phyloP scores from a whole-genome alignment of 2,888 invertebrate species.

The Sinopyrophorus schimmeli region DNA sequence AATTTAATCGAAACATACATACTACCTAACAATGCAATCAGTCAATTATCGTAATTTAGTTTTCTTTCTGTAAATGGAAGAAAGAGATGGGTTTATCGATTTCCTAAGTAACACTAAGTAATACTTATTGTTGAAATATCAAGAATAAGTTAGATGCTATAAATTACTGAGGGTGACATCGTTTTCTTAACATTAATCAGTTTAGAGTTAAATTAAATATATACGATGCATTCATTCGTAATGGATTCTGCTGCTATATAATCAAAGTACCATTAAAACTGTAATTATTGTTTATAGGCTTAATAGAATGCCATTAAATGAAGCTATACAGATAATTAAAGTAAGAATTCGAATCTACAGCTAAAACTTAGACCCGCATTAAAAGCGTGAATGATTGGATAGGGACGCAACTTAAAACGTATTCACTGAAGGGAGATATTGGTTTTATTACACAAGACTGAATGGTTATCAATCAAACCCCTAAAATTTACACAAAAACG shows the following conservation, averaged over 20 bases:
- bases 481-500: conserved; percentile 14
- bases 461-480: conserved; percentile 38
- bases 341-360: conserved; percentile 31
- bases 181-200: no score
- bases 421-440: conserved; percentile 31
- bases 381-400: conserved; percentile 35
- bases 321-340: conserved; percentile 38
- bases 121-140: no score
- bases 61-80: no score
- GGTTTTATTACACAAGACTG: conserved; percentile 39
- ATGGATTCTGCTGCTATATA: conserved; percentile 30
- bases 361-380: conserved; percentile 39
- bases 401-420: conserved; percentile 21
- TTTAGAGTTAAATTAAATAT: conserved; percentile 22
- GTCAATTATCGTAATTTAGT: no score
- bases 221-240: conserved; percentile 16
- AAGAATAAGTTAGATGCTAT: no score
- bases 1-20: no score
- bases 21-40: no score
- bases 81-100: no score
- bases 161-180: no score
- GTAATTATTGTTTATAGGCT: conserved; percentile 38
- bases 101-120: no score
- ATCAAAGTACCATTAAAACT: conserved; percentile 39
- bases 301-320: conserved; percentile 35